Base-by-base conservation (phyloP, 2,113 vertebrate species). In the Solenodon paradoxus region DNA sequence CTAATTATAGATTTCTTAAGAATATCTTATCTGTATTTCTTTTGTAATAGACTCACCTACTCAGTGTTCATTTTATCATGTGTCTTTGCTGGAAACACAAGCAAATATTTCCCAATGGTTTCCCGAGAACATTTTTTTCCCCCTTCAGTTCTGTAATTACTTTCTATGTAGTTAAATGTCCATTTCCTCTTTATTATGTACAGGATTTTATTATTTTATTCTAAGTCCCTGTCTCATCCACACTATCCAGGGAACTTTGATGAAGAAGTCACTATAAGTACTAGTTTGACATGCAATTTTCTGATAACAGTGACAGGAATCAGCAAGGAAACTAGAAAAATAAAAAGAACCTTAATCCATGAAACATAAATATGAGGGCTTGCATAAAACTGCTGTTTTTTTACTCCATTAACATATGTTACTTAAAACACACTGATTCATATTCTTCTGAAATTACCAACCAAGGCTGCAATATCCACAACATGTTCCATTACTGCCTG, bases 1-100 rank as follows among this genome's bases (percentile, higher is more conserved):
- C 77, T 82, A 90, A 90, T 28, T 92, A 17, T 45, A 63, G n/a
- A n/a, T n/a, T 19, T 90, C 84, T 97, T 91, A 72, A 38, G 49
- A 96, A 68, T 86, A 72, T 90, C 32, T 81, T 35, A n/a, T 12
- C 57, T 90, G 61, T 7, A 55, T 87, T 96, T 55, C 38, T 16
- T 64, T 22, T 40, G n/a, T 51, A 7, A 94, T 24, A 57, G 38
- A 79, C 28, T 32, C 95, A 66, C 3, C 8, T 79, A 59, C 17
- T 72, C 24, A 22, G 85, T 2, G n/a, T 22, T 86, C 42, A 88
- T 47, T 47, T 75, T 61, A 88, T n/a, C 87, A 90, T 85, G 93
- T 64, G 51, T 92, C 38, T 90, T 84, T 95, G 35, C 51, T 80
- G 42, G 45, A 91, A 89, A 59, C 57, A 89, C 7, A 66, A 78